phyloP scores from a whole-genome alignment of 1,140 invertebrate species.

The Ptiloglossa arizonensis region DNA sequence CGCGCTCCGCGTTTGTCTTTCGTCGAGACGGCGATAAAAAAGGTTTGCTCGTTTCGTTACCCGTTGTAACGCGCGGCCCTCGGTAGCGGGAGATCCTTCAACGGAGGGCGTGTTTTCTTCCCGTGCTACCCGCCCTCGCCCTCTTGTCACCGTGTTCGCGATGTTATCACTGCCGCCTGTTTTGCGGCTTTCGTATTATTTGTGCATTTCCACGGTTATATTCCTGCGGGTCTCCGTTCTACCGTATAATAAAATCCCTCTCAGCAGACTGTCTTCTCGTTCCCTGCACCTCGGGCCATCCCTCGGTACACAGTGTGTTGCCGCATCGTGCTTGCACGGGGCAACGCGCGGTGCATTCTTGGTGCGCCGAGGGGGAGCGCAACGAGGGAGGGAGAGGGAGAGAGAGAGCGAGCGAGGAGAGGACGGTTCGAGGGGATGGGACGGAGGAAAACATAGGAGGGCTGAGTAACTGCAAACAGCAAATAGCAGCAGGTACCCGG shows the following conservation, averaged over 20 bases:
- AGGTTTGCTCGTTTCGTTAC: conserved; percentile 23
- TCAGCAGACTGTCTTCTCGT: conserved; percentile 35
- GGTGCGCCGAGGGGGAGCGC: not conserved
- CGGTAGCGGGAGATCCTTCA: not conserved
- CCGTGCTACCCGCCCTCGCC: not conserved
- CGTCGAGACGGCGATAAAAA: conserved; percentile 18
- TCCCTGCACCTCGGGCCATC: conserved; percentile 5
- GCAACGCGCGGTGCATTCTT: conserved; percentile 52
- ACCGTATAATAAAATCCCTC: conserved; percentile 63
- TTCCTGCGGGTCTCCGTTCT: conserved; percentile 46
- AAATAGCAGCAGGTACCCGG: conserved; percentile 61
- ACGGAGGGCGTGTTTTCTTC: conserved; percentile 20
- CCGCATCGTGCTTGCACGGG: conserved; percentile 32
- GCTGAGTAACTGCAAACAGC: conserved; percentile 68
- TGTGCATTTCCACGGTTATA: conserved; percentile 60
- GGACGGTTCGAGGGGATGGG: not conserved
- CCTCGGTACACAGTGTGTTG: conserved; percentile 36
- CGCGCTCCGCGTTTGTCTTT: not conserved
- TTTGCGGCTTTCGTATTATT: conserved; percentile 58
- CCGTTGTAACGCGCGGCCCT: too few species aligned
- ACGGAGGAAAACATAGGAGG: conserved; percentile 47
- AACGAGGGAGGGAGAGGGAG: not conserved
- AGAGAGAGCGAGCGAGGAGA: not conserved
- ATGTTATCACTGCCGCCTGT: conserved; percentile 56
- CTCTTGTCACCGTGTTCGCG: conserved; percentile 49